Evolutionary conservation across 2,888 invertebrate species (phyloP), one percentile per base, ranked within the genome.

Genomic region (Chironomus riparius): DNA sequence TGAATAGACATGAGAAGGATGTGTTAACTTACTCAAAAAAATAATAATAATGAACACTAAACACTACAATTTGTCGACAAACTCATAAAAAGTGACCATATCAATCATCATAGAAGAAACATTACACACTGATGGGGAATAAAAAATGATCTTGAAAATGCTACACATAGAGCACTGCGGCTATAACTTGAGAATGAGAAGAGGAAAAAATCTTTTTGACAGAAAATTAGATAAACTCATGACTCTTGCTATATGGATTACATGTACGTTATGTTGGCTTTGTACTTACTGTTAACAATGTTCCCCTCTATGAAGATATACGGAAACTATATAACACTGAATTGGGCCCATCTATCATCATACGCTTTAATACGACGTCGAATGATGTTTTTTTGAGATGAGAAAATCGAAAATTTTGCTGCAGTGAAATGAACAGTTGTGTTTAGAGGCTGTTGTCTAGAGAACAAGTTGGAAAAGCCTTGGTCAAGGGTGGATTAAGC

Each of bases 91-190:
- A 72, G 72, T 72, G 72, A 72, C 72, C 72, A 62, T 50, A 72
- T 72, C 72, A 72, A 72, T 72, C 72, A 72, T 50, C 24, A 70
- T 56, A 70, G 18, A 21, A 50, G 50, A 70, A 48, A 70, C 22
- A 28, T 56, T 56, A 56, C 56, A 56, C 56, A 56, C n/a, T 24
- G 50, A 47, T 18, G 50, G 21, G 50, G 22, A 24, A 72, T 72
- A 72, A 72, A 72, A 28, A 72, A 72, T 72, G 72, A 72, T 72
- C 72, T 72, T 72, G 62, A 72, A 72, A 70, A 18, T 24, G 47
- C 70, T 38, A 18, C 24, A 72, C 48, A 72, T 72, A 38, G 10
- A 38, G 38, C 38, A 38, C 38, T 10, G 38, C 38, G 0, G 38
- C 7, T 38, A 38, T 38, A 38, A 38, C 2, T 10, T 38, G 38